Evolutionary conservation across 2,797 vertebrate genomes (phyloP).

Genomic region (Pseudochirops cupreus): DNA sequence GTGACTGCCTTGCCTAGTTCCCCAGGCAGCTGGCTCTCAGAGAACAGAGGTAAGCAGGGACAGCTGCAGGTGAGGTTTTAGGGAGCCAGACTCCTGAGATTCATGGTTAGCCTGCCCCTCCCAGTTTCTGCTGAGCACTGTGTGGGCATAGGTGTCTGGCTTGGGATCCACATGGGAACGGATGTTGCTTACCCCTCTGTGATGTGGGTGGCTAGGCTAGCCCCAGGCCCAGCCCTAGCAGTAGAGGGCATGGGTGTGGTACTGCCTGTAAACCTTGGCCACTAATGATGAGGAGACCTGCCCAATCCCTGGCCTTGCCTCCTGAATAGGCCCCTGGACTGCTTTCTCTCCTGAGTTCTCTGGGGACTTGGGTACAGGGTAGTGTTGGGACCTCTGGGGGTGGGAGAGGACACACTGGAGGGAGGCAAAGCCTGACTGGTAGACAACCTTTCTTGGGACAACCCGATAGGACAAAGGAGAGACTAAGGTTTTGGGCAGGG

Average conservation of each 20-base stretch:
- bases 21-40: neutral
- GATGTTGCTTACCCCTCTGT: neutral
- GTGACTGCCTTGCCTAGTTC: neutral
- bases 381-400: neutral
- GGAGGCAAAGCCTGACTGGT: neutral
- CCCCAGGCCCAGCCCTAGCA: neutral
- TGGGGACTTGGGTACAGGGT: neutral
- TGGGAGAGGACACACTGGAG: neutral
- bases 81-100: neutral
- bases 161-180: neutral
- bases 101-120: neutral
- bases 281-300: neutral
- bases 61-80: neutral
- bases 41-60: neutral
- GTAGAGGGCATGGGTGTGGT: neutral
- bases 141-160: neutral
- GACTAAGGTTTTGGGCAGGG: neutral
- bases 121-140: neutral
- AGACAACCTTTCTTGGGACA: neutral
- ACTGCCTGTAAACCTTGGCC: neutral
- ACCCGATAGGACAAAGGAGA: neutral
- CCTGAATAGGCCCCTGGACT: neutral
- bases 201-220: neutral
- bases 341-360: neutral
- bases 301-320: neutral